Conservation (phyloP, 2,797 vertebrate genomes). For the Selene dorsalis region DNA sequence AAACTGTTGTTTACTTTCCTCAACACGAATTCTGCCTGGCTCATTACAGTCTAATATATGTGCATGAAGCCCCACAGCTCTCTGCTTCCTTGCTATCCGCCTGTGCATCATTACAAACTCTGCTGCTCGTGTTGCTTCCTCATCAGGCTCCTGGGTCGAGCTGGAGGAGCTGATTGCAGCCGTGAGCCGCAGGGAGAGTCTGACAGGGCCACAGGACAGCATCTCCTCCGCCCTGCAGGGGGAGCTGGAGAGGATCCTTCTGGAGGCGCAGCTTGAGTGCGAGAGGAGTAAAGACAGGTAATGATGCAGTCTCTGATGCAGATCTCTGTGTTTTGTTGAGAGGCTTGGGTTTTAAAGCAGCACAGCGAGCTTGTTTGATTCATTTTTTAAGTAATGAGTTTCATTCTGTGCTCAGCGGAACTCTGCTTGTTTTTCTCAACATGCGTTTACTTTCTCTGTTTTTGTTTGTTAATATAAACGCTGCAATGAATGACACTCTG, state of each 20-base stretch:
- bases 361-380: conserved; percentile 34
- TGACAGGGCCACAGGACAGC: conserved; percentile 75
- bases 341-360: background rate
- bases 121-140: conserved; percentile 24
- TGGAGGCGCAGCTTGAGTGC: conserved; percentile 84
- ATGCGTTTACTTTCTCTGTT: conserved; percentile 19
- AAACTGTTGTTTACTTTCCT: conserved; percentile 16
- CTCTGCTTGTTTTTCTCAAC: conserved; percentile 35
- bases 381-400: conserved; percentile 52
- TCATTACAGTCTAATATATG: conserved; percentile 13
- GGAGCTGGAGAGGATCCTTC: conserved; percentile 84
- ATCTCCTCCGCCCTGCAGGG: conserved; percentile 81
- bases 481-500: background rate
- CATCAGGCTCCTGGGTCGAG: conserved; percentile 84
- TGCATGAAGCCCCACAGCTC: background rate
- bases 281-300: conserved; percentile 82
- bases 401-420: conserved; percentile 38
- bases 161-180: conserved; percentile 81
- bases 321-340: conserved; percentile 18
- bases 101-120: conserved; percentile 21
- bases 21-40: background rate
- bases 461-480: conserved; percentile 17
- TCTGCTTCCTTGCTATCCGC: background rate
- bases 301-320: conserved; percentile 25
- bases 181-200: conserved; percentile 76